These are phyloP conservation scores for Latrodectus elegans DNA, from an alignment of 2,888 invertebrate genomes.

Conservation along the genomic window DNA sequence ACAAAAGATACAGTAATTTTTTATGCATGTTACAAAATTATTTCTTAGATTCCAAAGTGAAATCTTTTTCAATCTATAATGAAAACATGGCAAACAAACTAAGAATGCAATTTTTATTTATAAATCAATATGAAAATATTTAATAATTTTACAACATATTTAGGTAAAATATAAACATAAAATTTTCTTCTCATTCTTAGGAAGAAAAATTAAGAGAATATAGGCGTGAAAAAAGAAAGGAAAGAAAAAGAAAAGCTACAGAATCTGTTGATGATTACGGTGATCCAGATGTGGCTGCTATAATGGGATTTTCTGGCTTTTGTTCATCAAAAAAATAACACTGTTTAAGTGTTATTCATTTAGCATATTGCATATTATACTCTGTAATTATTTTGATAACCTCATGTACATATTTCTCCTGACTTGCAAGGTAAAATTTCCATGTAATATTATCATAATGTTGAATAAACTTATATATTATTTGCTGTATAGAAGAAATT, in stretches of 20 bases:
- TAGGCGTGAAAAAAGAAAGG: constrained; percentile 89
- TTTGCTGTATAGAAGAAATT: background rate
- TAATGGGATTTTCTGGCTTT: constrained; percentile 97
- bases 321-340: constrained; percentile 85
- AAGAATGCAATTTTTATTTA: too few relatives aligned
- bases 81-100: too few relatives aligned
- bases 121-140: too few relatives aligned
- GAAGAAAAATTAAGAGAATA: constrained; percentile 95
- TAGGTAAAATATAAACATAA: too few relatives aligned
- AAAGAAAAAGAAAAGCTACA: constrained; percentile 89
- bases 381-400: background rate
- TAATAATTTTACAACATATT: too few relatives aligned
- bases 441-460: background rate
- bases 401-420: background rate
- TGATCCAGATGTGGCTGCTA: constrained; percentile 84
- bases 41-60: too few relatives aligned
- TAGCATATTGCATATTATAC: background rate
- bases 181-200: constrained; percentile 74
- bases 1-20: too few relatives aligned
- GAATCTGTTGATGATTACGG: constrained; percentile 78
- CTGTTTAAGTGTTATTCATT: background rate
- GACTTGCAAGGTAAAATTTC: background rate
- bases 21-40: too few relatives aligned
- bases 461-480: background rate
- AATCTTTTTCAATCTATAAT: too few relatives aligned